phyloP scores from a whole-genome alignment of 2,113 vertebrate species.

The Capreolus pygargus region DNA sequence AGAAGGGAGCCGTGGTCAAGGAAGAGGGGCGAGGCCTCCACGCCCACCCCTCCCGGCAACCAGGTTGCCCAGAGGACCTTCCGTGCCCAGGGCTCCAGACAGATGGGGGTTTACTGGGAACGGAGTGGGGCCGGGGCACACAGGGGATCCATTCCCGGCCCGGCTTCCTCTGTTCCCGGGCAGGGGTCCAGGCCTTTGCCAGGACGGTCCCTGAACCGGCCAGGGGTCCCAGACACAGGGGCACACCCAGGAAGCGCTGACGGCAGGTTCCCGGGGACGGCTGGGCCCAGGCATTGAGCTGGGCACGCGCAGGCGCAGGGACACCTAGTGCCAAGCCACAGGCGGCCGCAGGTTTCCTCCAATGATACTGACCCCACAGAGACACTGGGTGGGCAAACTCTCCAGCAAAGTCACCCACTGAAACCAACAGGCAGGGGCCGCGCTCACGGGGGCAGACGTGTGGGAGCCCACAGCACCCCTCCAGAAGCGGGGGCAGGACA shows the following conservation, averaged over 20 bases:
- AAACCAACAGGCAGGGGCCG: not conserved
- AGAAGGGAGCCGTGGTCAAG: not conserved
- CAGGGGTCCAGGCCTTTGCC: not conserved
- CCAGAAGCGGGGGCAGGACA: not conserved
- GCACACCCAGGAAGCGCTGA: not conserved
- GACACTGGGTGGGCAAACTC: no score
- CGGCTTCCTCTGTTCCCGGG: not conserved
- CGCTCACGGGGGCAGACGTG: not conserved
- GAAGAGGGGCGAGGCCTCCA: not conserved
- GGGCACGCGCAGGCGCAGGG: rapidly evolving
- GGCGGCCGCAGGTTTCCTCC: rapidly evolving
- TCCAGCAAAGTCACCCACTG: not conserved
- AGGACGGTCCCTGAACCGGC: not conserved
- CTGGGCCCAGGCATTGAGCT: not conserved
- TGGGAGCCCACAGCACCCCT: not conserved
- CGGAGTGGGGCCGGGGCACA: rapidly evolving
- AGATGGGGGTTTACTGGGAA: not conserved
- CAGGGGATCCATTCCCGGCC: not conserved
- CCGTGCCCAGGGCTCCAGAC: not conserved
- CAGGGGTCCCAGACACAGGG: not conserved
- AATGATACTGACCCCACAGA: not conserved
- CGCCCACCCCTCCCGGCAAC: not conserved
- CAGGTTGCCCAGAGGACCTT: not conserved
- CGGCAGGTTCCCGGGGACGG: rapidly evolving
- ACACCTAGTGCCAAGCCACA: not conserved